Evolutionary conservation across 2,888 invertebrate genomes (phyloP).

Genomic region (Cephus sareptanus): DNA sequence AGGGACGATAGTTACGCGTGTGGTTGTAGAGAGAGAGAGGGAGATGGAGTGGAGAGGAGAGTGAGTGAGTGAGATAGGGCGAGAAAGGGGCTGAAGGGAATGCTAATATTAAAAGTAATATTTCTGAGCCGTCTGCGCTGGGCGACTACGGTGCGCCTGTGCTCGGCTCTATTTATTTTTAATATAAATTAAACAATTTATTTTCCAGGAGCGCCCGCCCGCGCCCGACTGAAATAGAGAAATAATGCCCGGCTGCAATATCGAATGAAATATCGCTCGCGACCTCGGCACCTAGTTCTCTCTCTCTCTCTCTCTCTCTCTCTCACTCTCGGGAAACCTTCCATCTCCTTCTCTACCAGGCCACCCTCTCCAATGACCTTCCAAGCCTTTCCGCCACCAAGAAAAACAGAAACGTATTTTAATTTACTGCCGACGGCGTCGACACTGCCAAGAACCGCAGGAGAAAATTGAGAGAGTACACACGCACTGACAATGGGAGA

Average conservation of each 20-base stretch:
- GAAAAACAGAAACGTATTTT: not conserved
- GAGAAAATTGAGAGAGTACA: not conserved
- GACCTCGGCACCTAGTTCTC: slow-evolving; percentile 37
- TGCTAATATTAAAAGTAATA: slow-evolving; percentile 67
- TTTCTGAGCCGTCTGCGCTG: slow-evolving; percentile 61
- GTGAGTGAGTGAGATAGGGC: slow-evolving; percentile 13
- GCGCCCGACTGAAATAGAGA: slow-evolving; percentile 58
- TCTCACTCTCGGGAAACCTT: slow-evolving; percentile 12
- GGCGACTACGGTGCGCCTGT: slow-evolving; percentile 33
- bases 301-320: slow-evolving; percentile 1
- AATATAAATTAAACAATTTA: slow-evolving; percentile 70
- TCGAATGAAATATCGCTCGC: slow-evolving; percentile 65
- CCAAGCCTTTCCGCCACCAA: not conserved
- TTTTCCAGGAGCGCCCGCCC: slow-evolving; percentile 61
- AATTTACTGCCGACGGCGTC: not conserved
- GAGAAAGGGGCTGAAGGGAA: slow-evolving; percentile 37
- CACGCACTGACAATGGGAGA: not conserved
- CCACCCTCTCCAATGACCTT: not conserved
- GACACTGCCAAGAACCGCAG: not conserved
- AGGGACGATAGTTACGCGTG: not conserved
- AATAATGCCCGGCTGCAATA: slow-evolving; percentile 64
- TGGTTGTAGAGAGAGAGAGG: not conserved
- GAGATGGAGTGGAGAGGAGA: slow-evolving; percentile 11
- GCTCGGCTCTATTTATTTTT: slow-evolving; percentile 59
- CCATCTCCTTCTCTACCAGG: slow-evolving; percentile 22